phyloP scores from a whole-genome alignment of 1,140 invertebrate genomes.

The Palaemon carinicauda region DNA sequence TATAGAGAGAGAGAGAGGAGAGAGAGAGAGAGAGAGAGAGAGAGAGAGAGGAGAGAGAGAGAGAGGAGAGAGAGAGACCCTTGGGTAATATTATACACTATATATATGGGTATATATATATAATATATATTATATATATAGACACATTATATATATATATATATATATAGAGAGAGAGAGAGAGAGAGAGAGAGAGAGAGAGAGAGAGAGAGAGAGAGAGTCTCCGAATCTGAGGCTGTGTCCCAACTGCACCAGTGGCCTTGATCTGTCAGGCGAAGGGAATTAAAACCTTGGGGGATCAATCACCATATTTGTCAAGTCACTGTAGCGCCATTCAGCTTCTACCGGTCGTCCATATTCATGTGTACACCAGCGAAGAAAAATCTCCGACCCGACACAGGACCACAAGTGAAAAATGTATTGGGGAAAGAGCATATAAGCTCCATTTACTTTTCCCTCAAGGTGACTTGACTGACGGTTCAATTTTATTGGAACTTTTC shows the following conservation, averaged over 20 bases:
- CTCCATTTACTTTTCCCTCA: neutral
- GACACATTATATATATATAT: too few species aligned
- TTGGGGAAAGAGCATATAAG: neutral
- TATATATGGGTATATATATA: too few species aligned
- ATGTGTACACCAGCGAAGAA: slow-evolving; percentile 6
- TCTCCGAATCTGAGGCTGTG: too few species aligned
- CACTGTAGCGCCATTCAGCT: slow-evolving; percentile 22
- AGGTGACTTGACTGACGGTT: neutral
- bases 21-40: neutral
- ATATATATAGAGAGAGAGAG: too few species aligned
- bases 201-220: neutral
- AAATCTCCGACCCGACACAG: neutral
- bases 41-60: neutral
- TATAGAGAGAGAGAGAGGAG: neutral
- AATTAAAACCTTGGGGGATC: slow-evolving; percentile 27
- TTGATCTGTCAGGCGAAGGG: slow-evolving; percentile 28
- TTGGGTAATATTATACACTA: too few species aligned
- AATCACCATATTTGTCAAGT: slow-evolving; percentile 46
- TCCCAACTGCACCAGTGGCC: neutral
- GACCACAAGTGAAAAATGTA: neutral
- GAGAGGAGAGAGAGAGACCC: too few species aligned
- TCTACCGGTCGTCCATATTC: slow-evolving; percentile 7
- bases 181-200: neutral
- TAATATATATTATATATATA: too few species aligned
- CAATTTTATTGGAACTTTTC: too few species aligned